phyloP scores from a whole-genome alignment of 2,888 invertebrate species.

The Patella ulyssiponensis region DNA sequence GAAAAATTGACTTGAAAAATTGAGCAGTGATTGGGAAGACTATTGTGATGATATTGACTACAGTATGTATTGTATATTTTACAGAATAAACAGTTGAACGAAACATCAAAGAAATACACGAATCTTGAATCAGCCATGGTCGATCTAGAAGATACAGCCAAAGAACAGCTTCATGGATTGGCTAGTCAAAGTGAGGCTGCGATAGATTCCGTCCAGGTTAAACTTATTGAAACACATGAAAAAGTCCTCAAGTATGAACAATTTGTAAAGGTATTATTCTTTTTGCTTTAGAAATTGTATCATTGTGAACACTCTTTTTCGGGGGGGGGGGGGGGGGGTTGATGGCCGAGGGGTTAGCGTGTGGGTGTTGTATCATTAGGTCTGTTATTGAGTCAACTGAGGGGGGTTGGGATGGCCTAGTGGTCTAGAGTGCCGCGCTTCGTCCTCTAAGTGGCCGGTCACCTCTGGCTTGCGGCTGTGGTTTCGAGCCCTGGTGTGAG shows the following conservation, averaged over 20 bases:
- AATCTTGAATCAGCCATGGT: slow-evolving; percentile 58
- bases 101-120: slow-evolving; percentile 49
- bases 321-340: no score
- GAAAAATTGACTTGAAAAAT: no score
- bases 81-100: slow-evolving; percentile 57
- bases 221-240: slow-evolving; percentile 55
- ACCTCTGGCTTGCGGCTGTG: no score
- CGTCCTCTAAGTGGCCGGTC: no score
- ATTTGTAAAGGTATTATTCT: slow-evolving; percentile 61
- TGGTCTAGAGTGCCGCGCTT: no score
- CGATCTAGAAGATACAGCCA: slow-evolving; percentile 65
- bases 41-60: not conserved
- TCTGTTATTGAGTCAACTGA: no score
- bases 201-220: slow-evolving; percentile 65
- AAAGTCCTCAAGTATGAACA: slow-evolving; percentile 60
- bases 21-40: no score
- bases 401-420: no score
- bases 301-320: no score
- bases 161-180: slow-evolving; percentile 65
- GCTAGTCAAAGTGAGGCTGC: slow-evolving; percentile 69
- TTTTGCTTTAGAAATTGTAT: not conserved
- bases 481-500: no score
- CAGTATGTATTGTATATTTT: slow-evolving; percentile 1
- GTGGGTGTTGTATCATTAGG: no score
- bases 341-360: no score